Evolutionary conservation across 2,113 vertebrate genomes (phyloP), one percentile per base, ranked within the genome.

Genomic region (Eurystomus gularis): DNA sequence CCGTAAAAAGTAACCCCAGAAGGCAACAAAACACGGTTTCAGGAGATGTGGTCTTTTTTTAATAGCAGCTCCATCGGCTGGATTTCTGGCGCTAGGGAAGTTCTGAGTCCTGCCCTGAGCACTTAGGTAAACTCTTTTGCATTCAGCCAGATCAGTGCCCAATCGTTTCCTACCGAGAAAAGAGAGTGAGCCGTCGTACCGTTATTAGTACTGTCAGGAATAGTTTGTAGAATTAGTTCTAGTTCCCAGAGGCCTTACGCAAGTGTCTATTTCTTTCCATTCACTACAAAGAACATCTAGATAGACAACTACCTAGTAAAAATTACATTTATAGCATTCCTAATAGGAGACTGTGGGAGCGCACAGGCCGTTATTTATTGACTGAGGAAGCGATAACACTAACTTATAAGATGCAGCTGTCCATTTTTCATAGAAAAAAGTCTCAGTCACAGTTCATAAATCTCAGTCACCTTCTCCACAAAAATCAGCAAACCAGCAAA

Each of bases 261-360:
- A n/a, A 77, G 33, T 28, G 10, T 68, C 76, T 61, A 2, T 72
- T 72, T 62, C 69, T 40, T 68, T 57, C 49, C 42, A 11, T 51
- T 83, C 49, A 28, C 79, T 40, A 33, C 58, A 62, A 46, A 62
- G 52, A 62, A 19, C 28, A 77, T 57, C 58, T n/a, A 82, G 46
- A 60, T 13, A 82, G 76, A 28, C 65, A 57, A 46, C 35, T 57
- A 21, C 49, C 61, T 29, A 17, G 23, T 16, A 2, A 71, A 90
- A 66, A 68, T 13, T 7, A 33, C 51, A 8, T 61, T 39, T 26
- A 6, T 2, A 33, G 20, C 37, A 29, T 1, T 64, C 37, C 5
- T 11, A 40, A 5, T 3, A 2, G 28, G 40, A 71, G 46, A 9
- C 1, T 1, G 0, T 21, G n/a, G 39, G 52, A 48, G 13, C 2